Evolutionary conservation across 2,888 invertebrate species (phyloP).

Genomic region (Pediacus dermestoides): DNA sequence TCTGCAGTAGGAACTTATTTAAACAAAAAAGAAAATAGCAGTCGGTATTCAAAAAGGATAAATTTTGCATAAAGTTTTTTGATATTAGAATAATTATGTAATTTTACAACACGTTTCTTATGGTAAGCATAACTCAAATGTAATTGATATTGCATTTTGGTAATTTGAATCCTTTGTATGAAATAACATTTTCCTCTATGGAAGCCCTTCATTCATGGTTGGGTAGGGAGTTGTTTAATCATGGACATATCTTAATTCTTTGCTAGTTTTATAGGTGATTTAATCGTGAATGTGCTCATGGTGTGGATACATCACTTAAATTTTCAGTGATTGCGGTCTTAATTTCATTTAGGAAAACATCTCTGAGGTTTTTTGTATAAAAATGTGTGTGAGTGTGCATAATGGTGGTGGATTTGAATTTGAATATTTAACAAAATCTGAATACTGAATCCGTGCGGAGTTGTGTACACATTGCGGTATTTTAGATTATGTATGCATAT

Average conservation of each 20-base stretch:
- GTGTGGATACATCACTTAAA: too few relatives aligned
- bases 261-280: slow-evolving; percentile 29
- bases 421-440: slow-evolving; percentile 39
- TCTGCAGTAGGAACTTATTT: too few relatives aligned
- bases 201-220: slow-evolving; percentile 41
- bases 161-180: slow-evolving; percentile 4
- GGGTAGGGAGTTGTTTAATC: slow-evolving; percentile 23
- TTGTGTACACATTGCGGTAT: slow-evolving; percentile 31
- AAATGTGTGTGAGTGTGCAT: slow-evolving; percentile 25
- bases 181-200: slow-evolving; percentile 5
- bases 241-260: slow-evolving; percentile 27
- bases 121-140: not conserved
- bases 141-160: slow-evolving; percentile 1
- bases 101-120: too few relatives aligned
- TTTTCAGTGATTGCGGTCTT: too few relatives aligned
- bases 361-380: slow-evolving; percentile 22
- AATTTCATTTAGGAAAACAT: slow-evolving; percentile 19
- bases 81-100: too few relatives aligned
- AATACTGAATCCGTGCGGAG: slow-evolving; percentile 33
- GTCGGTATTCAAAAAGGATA: too few relatives aligned
- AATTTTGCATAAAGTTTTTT: too few relatives aligned
- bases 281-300: slow-evolving; percentile 11
- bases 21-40: too few relatives aligned
- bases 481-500: slow-evolving; percentile 39
- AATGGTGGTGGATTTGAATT: too few relatives aligned